Base-by-base conservation (phyloP, 2,113 vertebrate species). In the Choloepus hoffmanni region DNA sequence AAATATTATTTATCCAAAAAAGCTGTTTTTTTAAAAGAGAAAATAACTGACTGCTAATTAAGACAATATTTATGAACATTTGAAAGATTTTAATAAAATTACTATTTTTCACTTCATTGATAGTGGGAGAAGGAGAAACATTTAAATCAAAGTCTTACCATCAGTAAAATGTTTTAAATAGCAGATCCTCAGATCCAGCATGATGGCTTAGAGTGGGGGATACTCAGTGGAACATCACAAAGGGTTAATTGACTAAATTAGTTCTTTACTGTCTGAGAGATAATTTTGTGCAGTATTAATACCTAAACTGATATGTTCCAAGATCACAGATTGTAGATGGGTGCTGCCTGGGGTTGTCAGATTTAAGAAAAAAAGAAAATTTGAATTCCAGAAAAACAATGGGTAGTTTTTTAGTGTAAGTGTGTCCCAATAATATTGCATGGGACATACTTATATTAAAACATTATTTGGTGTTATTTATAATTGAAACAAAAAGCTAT, bases 41-140 rank as follows among this genome's bases (percentile, higher is more conserved):
- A 62, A 96, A 83, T 70, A 84, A 78, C 43, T 73, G 70, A 67
- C 21, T 74, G 48, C 36, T 94, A 89, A 85, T 70, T 86, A 62
- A 88, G 33, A 83, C 70, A 86, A 26, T 72, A 82, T 36, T 13
- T 63, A n/a, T 33, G 43, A 68, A 58, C 55, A 88, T 68, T 83
- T 92, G 72, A 65, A 95, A 76, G 13, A 87, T 89, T 90, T 72
- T 72, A 74, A 76, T 78, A 89, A 67, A 87, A 93, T 40, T 79
- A 13, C 0, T 94, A 48, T 23, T 81, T 50, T 16, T 77, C 55
- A 93, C n/a, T 79, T 85, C n/a, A 82, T 90, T 67, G 90, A 60
- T 9, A 45, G 14, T 43, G 15, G 19, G 55, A 16, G 30, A 21
- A 72, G 53, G 45, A 81, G 48, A 88, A 94, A 45, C 4, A 92